Base-by-base conservation (phyloP, 2,113 vertebrate species). In the Cephalopterus ornatus region DNA sequence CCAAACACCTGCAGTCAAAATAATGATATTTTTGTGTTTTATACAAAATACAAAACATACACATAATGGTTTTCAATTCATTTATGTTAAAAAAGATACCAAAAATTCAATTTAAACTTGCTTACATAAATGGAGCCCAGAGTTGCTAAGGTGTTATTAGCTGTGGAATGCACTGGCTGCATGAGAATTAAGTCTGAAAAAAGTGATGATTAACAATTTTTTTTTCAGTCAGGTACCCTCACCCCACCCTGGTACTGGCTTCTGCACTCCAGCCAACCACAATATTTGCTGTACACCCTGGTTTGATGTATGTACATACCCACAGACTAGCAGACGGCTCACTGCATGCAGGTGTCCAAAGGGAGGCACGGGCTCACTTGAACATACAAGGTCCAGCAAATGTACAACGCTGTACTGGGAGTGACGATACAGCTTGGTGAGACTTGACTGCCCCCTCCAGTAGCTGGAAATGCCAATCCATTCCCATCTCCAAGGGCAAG, bases 21-120 rank as follows among this genome's bases (percentile, higher is more conserved):
- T 53, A 77, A 20, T 12, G 63, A 33, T 95, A 97, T 98, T 98
- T 98, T 97, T 94, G 78, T 82, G 39, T 52, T 98, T 97, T 95
- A 93, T 98, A 98, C 97, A 99, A 99, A 99, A 99, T 98, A 98
- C 96, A 99, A 98, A 98, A 99, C 88, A 93, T 98, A 98, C 98
- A 98, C 96, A 97, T 92, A 84, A 92, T 85, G 91, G 91, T 97
- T 98, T 95, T 97, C 98, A 81, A 95, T 95, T 93, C 91, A 92
- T 97, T 98, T 95, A 97, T 95, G 85, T 98, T 98, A 97, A 97
- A 96, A 98, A 98, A 97, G 97, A 97, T 70, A 97, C 88, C 22
- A 71, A 88, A 8, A 39, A 56, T 97, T 61, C 32, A 75, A 66
- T 68, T 67, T 50, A 49, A 76, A 58, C 73, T 94, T 89, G 88